Evolutionary conservation across 1,140 invertebrate species (phyloP), one percentile per base, ranked within the genome.

Genomic region (Pseudomyrmex sp.): DNA sequence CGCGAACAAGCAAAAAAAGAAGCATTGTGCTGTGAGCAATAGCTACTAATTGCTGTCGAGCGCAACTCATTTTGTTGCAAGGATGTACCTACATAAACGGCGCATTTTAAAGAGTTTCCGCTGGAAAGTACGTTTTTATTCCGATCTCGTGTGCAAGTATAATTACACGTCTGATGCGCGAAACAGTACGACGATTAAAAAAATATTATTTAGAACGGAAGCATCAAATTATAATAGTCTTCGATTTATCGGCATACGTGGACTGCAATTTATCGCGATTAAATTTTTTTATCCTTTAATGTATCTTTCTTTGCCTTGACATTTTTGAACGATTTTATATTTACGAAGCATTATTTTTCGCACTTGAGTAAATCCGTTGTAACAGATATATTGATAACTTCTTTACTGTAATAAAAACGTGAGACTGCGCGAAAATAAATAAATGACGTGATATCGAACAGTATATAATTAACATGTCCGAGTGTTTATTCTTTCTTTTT

Each of bases 381-480:
- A 13, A 15, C 18, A 13, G 52, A 56, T 26, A 3, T n/a, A 35
- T 35, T 48, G 18, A 48, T 50, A 35, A 12, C 44, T 70, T 79
- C 48, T 72, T 69, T 15, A 59, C 2, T n/a, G 2, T 15, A 18
- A 26, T 20, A 7, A 26, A 69, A 26, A 69, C 26, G 35, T 44
- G 26, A 26, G 18, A 35, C 35, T 35, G 35, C 52, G 15, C 15
- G 44, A 70, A 13, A 48, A 35, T 46, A 50, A 79, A 59, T n/a
- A 50, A 50, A 35, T 35, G 9, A 15, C 54, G 74, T 23, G 8
- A 20, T 70, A 59, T 70, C 44, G n/a, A 23, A 70, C 15, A 8
- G 0, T 70, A 68, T 7, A 35, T 72, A 80, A 80, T 80, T 70
- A 70, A 80, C 35, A 70, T 5, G 20, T 26, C 35, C 9, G 46